Conservation (phyloP, 2,888 invertebrate genomes). For the Aquatica leii region DNA sequence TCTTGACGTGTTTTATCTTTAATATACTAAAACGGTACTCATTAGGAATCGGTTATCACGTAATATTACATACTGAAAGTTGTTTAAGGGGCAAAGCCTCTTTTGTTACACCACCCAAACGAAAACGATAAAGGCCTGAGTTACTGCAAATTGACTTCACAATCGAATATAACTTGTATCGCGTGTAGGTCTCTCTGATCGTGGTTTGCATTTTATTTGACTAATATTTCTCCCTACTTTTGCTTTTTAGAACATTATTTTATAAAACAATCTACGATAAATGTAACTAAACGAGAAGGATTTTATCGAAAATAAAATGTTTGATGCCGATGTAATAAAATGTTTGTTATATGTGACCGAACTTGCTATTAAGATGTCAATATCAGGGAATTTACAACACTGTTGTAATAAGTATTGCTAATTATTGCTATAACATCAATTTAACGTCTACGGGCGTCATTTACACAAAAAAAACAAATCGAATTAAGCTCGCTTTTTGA, state of each 20-base stretch:
- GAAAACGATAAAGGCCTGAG: conserved; percentile 47
- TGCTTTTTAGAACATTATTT: conserved; percentile 7
- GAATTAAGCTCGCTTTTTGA: no score
- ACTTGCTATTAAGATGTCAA: no score
- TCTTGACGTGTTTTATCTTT: conserved; percentile 29
- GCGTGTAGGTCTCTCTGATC: conserved; percentile 36
- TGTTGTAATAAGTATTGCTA: no score
- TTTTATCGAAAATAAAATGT: no score
- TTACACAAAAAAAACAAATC: no score
- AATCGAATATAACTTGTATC: conserved; percentile 44
- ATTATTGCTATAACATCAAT: no score
- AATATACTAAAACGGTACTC: conserved; percentile 32
- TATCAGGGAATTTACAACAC: no score
- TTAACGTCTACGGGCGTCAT: no score
- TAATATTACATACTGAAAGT: conserved; percentile 28
- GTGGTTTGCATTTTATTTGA: conserved; percentile 37
- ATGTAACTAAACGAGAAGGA: no score
- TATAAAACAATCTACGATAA: no score
- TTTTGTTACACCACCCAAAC: conserved; percentile 33
- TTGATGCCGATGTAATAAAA: no score
- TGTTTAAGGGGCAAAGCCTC: conserved; percentile 24
- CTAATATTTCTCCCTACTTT: conserved; percentile 28
- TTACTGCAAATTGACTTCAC: conserved; percentile 52
- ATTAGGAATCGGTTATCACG: conserved; percentile 38
- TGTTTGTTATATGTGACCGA: no score